Evolutionary conservation across 2,888 invertebrate species (phyloP), one percentile per base, ranked within the genome.

Genomic region (Tyria jacobaeae): DNA sequence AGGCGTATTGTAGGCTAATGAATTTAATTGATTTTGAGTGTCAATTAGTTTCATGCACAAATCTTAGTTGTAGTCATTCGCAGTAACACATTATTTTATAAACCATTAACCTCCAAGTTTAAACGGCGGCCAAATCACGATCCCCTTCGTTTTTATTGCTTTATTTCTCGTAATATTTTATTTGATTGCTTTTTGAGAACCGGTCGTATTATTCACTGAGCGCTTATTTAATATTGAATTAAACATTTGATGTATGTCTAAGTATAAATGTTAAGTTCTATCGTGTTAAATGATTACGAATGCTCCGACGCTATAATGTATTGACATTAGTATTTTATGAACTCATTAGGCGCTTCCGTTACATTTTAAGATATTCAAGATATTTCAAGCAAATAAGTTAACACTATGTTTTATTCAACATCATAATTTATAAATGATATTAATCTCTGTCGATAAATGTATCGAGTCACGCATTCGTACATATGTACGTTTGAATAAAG

Each of bases 101-200:
- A 80, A 78, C 77, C 82, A 83, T 86, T 85, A 85, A 82, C 81
- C 80, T 84, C 81, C 72, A 78, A 81, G 79, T 75, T 66, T 71
- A 73, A 75, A 68, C 67, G 68, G 71, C 75, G 64, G 68, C 75
- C 80, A 79, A 83, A 84, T 82, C 80, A 77, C 75, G 77, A 75
- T 79, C 71, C 81, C 35, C 75, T 76, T 76, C 75, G 49, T 75
- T 82, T 85, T 88, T 86, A 87, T 87, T 75, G 83, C 83, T 86
- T 85, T 83, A 87, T 83, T 81, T 80, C 78, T 79, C 76, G 70
- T 78, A 80, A 79, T 81, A 82, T 85, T 85, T 82, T 76, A 82
- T 82, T 79, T 80, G 75, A 76, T 76, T 77, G 73, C 71, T 61
- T 78, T 79, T 78, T 68, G 70, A 75, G 75, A 81, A 80, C 81